Evolutionary conservation across 2,797 vertebrate species (phyloP).

Genomic region (Oreortyx pictus): DNA sequence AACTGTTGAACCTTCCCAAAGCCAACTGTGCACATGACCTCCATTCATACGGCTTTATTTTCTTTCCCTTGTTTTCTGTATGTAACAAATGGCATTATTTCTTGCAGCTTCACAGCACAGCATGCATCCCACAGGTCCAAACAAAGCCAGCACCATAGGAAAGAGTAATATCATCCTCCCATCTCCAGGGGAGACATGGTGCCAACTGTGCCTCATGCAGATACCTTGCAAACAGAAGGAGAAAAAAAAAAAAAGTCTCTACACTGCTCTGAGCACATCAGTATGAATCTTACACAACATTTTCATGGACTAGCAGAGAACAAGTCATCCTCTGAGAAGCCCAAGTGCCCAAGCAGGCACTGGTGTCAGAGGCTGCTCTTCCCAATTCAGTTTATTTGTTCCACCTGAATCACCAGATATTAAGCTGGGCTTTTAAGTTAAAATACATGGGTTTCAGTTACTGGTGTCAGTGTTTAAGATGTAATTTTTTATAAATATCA

Average conservation of each 20-base stretch:
- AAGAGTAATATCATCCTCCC: neutral
- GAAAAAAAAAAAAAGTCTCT: neutral
- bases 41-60: neutral
- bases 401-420: neutral
- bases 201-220: neutral
- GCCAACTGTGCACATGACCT: neutral
- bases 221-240: neutral
- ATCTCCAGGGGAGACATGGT: neutral
- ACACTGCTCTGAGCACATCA: neutral
- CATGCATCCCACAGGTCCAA: neutral
- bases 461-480: neutral
- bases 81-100: neutral
- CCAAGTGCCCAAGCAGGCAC: neutral
- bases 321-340: neutral
- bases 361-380: neutral
- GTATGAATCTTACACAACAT: neutral
- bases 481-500: neutral
- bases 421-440: neutral
- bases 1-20: neutral
- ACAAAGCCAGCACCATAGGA: neutral
- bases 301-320: rapidly evolving
- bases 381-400: neutral
- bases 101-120: neutral
- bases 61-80: neutral
- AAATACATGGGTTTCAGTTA: neutral